Evolutionary conservation across 2,888 invertebrate species (phyloP), one percentile per base, ranked within the genome.

Genomic region (Erpobdella octoculata): DNA sequence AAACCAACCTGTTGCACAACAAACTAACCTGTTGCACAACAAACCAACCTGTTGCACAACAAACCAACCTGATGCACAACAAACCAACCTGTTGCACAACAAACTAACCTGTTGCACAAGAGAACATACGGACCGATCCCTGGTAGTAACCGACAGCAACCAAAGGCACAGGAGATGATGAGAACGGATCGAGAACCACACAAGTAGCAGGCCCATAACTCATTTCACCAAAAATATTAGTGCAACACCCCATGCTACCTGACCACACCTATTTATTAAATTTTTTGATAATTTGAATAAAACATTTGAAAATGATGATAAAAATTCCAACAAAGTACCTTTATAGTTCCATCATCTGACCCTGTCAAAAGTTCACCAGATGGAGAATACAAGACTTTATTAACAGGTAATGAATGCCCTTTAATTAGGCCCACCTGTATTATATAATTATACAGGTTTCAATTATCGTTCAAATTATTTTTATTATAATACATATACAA

Each of bases 181-280:
- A 76, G 12, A 78, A 79, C 0, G 79, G 77, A 36, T 78, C 76
- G 3, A 74, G 66, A 1, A 77, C 77, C 2, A 80, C 53, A 33
- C 76, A 76, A 2, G 75, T 75, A 3, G 79, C 67, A 3, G 78
- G 79, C 9, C 53, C 41, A 25, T 64, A 37, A 3, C 53, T 46
- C 38, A 38, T 31, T 18, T 59, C 70, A 3, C 78, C 78, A 0
- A 81, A 35, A 28, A 75, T 74, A 6, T 74, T 75, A 1, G 80
- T 38, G 5, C 77, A 78, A 35, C 64, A 61, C 33, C 82, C 82
- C 53, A 82, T 77, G 48, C 80, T 77, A 31, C 80, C 81, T 1
- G 81, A 81, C 81, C 81, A 82, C 18, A 82, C 79, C 81, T 82
- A 35, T n/a, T n/a, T n/a, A n/a, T n/a, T n/a, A n/a, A n/a, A n/a